Conservation (phyloP, 2,797 vertebrate species). For the Salmo trutta region DNA sequence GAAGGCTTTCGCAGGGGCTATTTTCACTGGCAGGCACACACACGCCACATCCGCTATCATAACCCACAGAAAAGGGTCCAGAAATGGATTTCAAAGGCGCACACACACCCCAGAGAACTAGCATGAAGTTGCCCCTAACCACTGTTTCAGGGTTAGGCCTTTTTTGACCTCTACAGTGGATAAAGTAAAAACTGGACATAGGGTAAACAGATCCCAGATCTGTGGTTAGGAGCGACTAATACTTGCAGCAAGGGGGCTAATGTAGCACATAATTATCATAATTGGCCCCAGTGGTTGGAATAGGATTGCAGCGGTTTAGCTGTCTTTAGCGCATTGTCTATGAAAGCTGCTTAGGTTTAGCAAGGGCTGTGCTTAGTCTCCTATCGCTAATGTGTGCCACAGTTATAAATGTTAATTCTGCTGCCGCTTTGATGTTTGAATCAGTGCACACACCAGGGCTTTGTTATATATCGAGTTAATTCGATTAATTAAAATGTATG, state of each 20-base stretch:
- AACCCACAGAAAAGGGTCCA: too few species aligned
- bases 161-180: not conserved
- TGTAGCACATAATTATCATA: slow-evolving; percentile 40
- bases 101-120: too few species aligned
- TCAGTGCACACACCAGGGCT: slow-evolving; percentile 29
- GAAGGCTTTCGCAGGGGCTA: not conserved
- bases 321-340: slow-evolving; percentile 48
- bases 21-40: slow-evolving; percentile 21
- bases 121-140: too few species aligned
- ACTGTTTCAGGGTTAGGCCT: not conserved
- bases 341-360: slow-evolving; percentile 50
- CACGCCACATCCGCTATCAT: too few species aligned
- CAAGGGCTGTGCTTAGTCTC: slow-evolving; percentile 42
- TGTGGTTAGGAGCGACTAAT: not conserved
- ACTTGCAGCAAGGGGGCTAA: slow-evolving; percentile 29
- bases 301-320: not conserved
- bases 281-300: slow-evolving; percentile 40
- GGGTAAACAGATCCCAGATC: not conserved
- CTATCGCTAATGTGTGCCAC: slow-evolving; percentile 17
- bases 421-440: slow-evolving; percentile 67
- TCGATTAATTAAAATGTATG: too few species aligned
- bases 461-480: too few species aligned
- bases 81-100: too few species aligned
- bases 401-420: slow-evolving; percentile 64
- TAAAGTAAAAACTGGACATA: not conserved